Conservation (phyloP, 2,113 vertebrate species). For the Dunckerocampus dactyliophorus region DNA sequence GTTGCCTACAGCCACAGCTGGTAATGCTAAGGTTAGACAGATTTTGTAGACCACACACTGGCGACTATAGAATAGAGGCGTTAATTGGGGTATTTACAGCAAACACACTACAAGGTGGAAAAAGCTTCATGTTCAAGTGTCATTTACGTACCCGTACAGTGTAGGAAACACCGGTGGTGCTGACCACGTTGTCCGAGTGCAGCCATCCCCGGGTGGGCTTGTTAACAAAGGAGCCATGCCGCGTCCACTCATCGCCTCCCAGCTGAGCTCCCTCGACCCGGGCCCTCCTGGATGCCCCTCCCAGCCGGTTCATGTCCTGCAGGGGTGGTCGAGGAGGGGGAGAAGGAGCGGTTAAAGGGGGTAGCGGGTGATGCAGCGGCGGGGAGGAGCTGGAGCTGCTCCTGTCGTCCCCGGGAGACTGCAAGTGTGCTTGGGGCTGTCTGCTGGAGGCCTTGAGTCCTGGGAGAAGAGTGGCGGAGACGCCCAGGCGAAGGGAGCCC, state of each 20-base stretch:
- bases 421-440: constrained; percentile 38
- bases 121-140: neutral
- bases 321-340: constrained; percentile 78
- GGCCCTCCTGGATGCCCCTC: constrained; percentile 86
- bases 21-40: too few species aligned
- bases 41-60: too few species aligned
- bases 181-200: constrained; percentile 91
- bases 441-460: constrained; percentile 66
- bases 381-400: constrained; percentile 57
- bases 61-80: too few species aligned
- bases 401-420: constrained; percentile 54
- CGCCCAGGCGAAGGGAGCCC: constrained; percentile 86
- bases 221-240: constrained; percentile 98
- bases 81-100: neutral
- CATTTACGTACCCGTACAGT: constrained; percentile 69
- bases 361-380: constrained; percentile 42
- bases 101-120: neutral
- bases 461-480: constrained; percentile 78
- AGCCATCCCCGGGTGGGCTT: constrained; percentile 96
- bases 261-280: constrained; percentile 96
- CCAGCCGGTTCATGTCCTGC: constrained; percentile 99
- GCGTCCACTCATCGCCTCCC: constrained; percentile 95
- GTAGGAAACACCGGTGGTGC: constrained; percentile 91
- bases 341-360: constrained; percentile 67
- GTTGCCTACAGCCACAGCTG: too few species aligned